Base-by-base conservation (phyloP, 2,888 invertebrate species). In the Ormyrus pomaceus region DNA sequence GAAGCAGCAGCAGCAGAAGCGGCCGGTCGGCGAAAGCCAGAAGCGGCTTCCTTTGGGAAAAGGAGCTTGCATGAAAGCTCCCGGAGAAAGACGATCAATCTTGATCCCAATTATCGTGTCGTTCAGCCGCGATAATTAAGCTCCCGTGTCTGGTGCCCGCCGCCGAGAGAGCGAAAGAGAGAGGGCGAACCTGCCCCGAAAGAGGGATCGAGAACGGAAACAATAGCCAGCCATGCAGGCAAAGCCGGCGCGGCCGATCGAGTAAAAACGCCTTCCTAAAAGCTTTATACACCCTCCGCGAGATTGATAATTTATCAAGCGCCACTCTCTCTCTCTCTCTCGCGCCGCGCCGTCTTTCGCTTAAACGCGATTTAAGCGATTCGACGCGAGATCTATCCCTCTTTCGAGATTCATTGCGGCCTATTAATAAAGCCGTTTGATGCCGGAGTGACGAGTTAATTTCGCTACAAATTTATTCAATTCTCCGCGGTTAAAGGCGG, bases 31-130 rank as follows among this genome's bases (percentile, higher is more conserved):
- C 50, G 76, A 56, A 58, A 11, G 10, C 45, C n/a, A 34, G 34
- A 34, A 34, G 9, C 10, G 45, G 11, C 45, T 46, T 62, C 62
- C 62, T 13, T 65, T 51, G 6, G 65, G 61, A 70, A 48, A 74
- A 59, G 73, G 72, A 51, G 56, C 51, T 65, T n/a, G 71, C 78
- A 64, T 82, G 84, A 76, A 76, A 80, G 77, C 80, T 70, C 59
- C 4, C 19, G 55, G n/a, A 65, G 84, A 82, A 85, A 84, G 86
- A 84, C 86, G 85, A 88, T 89, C 86, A 87, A 88, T 87, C 88
- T 86, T 86, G 85, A 85, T 88, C 86, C 86, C 86, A 89, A 89
- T 89, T 88, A 89, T 87, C 88, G 86, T 86, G 87, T 87, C 88
- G 86, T 87, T 88, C 86, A 85, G 85, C 82, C 80, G 84, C 85